Conservation (phyloP, 2,888 invertebrate genomes). For the Hoplodrina blanda region DNA sequence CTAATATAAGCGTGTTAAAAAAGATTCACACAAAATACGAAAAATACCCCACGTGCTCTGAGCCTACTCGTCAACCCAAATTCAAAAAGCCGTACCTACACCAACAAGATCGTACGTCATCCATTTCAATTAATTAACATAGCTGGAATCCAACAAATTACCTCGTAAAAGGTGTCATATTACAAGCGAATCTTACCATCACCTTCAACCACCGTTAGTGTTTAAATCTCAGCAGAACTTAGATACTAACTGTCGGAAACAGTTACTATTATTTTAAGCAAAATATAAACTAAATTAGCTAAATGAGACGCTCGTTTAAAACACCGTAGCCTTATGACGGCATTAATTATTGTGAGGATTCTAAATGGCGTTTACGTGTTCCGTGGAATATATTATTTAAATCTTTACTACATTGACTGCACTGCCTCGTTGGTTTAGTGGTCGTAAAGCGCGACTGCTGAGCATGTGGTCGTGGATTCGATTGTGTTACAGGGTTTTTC, state of each 20-base stretch:
- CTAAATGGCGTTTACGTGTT: not conserved
- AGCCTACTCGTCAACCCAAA: no score
- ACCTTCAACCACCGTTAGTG: slow-evolving; percentile 32
- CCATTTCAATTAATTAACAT: not conserved
- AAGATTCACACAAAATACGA: no score
- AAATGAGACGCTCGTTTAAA: slow-evolving; percentile 27
- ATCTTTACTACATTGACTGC: no score
- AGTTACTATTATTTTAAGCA: slow-evolving; percentile 34
- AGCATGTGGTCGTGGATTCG: no score
- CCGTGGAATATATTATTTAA: not conserved
- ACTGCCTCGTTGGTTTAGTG: no score
- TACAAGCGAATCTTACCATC: slow-evolving; percentile 8
- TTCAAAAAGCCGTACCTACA: no score
- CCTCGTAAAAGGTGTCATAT: slow-evolving; percentile 13
- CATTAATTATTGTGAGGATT: slow-evolving; percentile 8
- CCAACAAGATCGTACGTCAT: no score
- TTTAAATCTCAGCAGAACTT: slow-evolving; percentile 32
- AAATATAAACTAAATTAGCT: slow-evolving; percentile 24
- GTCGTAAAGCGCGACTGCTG: no score
- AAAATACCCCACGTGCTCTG: no score
- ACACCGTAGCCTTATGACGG: slow-evolving; percentile 4
- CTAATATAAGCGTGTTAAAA: no score
- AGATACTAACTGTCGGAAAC: slow-evolving; percentile 36
- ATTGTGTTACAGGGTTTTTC: no score
- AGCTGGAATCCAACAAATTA: slow-evolving; percentile 15